These are phyloP conservation scores for Nycticebus coucang DNA, from an alignment of 2,113 vertebrate genomes.

Conservation along the genomic window DNA sequence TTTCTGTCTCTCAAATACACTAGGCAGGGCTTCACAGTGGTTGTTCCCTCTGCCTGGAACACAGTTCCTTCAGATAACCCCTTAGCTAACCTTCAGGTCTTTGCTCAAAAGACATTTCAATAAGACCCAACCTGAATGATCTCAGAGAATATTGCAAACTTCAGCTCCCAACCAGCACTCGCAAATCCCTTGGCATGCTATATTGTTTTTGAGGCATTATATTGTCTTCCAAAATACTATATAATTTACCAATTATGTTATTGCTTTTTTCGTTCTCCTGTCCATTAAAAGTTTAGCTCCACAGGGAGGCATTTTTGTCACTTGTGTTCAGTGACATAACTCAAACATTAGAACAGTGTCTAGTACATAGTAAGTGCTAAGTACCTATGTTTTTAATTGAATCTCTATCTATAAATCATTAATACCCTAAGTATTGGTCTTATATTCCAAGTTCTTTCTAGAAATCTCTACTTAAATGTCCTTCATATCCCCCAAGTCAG, in stretches of 20 bases:
- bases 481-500: neutral
- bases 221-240: neutral
- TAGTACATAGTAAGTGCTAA: neutral
- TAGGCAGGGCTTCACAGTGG: neutral
- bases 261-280: neutral
- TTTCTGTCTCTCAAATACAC: neutral
- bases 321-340: neutral
- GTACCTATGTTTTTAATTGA: neutral
- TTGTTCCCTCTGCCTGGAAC: neutral
- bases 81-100: neutral
- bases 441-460: neutral
- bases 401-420: neutral
- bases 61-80: neutral
- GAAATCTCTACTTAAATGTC: conserved; percentile 1
- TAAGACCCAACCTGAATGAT: neutral
- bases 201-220: neutral
- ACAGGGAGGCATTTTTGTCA: neutral
- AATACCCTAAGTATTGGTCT: neutral
- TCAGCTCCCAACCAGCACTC: neutral
- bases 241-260: neutral
- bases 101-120: neutral
- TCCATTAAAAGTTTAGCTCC: neutral
- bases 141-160: neutral
- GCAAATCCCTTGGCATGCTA: neutral
- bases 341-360: neutral